Evolutionary conservation across 2,888 invertebrate genomes (phyloP).

Genomic region (Eupithecia subfuscata): DNA sequence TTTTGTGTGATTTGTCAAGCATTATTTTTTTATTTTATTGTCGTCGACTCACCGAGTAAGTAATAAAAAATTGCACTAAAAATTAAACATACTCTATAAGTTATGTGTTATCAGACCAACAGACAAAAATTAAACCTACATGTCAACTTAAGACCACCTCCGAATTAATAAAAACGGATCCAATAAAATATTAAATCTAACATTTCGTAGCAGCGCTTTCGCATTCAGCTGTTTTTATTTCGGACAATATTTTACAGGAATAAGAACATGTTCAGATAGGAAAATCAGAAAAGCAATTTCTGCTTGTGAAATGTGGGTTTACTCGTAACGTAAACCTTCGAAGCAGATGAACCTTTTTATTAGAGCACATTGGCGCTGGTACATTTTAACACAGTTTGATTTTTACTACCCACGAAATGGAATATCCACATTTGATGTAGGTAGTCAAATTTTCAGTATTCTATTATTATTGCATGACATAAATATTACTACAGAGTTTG

Average conservation of each 20-base stretch:
- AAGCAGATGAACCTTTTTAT: constrained; percentile 39
- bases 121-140: background rate
- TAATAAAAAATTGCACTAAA: no score
- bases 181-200: background rate
- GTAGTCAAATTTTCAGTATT: background rate
- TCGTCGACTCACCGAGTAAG: no score
- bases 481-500: no score
- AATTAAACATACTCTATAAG: no score
- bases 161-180: background rate
- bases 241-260: constrained; percentile 34
- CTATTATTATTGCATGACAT: no score
- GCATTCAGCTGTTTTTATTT: constrained; percentile 28
- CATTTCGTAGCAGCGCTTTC: background rate
- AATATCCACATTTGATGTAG: background rate
- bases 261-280: constrained; percentile 34
- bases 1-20: no score
- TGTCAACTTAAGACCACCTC: background rate
- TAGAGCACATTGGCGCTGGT: constrained; percentile 19
- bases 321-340: constrained; percentile 34
- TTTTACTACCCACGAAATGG: background rate
- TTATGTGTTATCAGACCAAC: background rate
- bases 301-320: constrained; percentile 42
- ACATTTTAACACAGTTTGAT: constrained; percentile 20
- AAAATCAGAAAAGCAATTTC: constrained; percentile 45
- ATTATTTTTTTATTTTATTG: no score